phyloP scores from a whole-genome alignment of 2,113 vertebrate species.

The Scolopax mira region DNA sequence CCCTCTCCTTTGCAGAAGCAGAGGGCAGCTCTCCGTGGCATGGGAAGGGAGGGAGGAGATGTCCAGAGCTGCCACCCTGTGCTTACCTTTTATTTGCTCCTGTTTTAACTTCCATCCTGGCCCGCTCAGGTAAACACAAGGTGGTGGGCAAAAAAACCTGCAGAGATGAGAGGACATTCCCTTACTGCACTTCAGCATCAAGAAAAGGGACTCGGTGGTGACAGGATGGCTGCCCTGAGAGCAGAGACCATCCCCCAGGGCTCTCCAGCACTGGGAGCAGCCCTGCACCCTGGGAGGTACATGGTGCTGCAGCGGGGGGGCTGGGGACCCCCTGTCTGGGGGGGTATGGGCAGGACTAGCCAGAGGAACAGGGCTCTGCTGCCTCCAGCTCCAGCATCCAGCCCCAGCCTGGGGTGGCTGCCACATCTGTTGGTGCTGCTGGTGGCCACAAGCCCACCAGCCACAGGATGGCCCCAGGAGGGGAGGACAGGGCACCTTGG shows the following conservation, averaged over 20 bases:
- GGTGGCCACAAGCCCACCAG: background rate
- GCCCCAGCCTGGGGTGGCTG: background rate
- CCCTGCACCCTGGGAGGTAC: fast-evolving
- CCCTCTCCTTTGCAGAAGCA: background rate
- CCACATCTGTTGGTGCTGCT: background rate
- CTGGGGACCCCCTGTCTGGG: background rate
- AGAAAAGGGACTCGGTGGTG: fast-evolving
- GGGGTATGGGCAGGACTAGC: fast-evolving
- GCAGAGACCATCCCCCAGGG: background rate
- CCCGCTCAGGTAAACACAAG: conserved; percentile 90
- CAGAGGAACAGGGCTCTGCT: background rate
- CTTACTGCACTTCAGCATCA: background rate
- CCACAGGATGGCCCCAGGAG: background rate
- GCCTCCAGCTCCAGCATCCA: background rate
- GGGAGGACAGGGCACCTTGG: background rate
- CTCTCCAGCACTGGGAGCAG: fast-evolving
- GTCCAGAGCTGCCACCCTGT: background rate
- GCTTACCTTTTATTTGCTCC: conserved; percentile 83
- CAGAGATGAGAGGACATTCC: background rate
- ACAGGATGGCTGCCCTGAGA: background rate
- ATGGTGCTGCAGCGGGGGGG: fast-evolving
- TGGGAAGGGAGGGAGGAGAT: background rate
- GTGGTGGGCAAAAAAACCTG: conserved; percentile 97
- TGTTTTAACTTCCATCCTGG: conserved; percentile 87
- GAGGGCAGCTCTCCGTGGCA: background rate